These are phyloP conservation scores for Phengaris arion DNA, from an alignment of 2,888 invertebrate species.

Conservation along the genomic window DNA sequence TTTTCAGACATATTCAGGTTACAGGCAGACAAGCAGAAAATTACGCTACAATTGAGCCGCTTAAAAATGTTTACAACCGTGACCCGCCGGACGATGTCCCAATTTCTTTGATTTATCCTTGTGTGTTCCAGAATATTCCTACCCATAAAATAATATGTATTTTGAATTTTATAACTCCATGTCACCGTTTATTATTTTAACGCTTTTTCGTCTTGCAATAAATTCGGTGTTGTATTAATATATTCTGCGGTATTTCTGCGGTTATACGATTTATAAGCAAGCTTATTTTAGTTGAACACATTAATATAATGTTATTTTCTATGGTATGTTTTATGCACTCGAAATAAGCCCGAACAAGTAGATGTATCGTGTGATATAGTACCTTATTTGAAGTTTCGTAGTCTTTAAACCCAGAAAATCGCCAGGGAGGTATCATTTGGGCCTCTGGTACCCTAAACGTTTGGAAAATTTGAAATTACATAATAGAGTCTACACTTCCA, in stretches of 20 bases:
- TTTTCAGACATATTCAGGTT: constrained; percentile 11
- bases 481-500: not conserved
- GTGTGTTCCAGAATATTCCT: constrained; percentile 13
- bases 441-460: too few species aligned
- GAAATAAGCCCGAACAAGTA: too few species aligned
- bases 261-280: too few species aligned
- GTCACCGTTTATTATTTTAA: not conserved
- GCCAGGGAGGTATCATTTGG: too few species aligned
- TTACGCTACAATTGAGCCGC: not conserved
- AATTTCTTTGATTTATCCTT: constrained; percentile 43
- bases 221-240: too few species aligned
- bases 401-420: too few species aligned
- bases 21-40: constrained; percentile 20
- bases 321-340: too few species aligned
- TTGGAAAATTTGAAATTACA: not conserved
- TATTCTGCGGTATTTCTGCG: not conserved
- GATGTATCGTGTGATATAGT: too few species aligned
- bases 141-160: not conserved
- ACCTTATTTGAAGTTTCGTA: too few species aligned
- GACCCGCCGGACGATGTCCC: constrained; percentile 41
- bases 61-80: not conserved
- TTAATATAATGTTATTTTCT: too few species aligned
- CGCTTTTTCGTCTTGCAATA: too few species aligned
- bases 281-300: too few species aligned
- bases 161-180: not conserved